phyloP scores from a whole-genome alignment of 2,797 vertebrate genomes.

The Megalops cyprinoides region DNA sequence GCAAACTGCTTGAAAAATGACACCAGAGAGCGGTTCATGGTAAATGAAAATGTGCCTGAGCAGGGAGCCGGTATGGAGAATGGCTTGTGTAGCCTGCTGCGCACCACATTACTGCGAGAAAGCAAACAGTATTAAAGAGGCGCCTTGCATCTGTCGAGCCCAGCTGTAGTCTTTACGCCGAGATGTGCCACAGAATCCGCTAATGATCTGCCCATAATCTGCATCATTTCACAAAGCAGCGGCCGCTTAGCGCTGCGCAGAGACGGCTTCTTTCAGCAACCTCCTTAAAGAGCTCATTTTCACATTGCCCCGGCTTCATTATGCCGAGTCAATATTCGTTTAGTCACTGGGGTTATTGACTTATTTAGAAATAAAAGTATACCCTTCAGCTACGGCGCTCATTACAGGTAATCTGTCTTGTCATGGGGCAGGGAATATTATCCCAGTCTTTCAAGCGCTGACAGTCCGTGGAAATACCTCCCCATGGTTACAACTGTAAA shows the following conservation, averaged over 20 bases:
- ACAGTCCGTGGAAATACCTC: slow-evolving; percentile 81
- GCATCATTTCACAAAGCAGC: slow-evolving; percentile 59
- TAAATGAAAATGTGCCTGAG: too few relatives aligned
- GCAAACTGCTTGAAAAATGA: not conserved
- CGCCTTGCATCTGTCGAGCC: slow-evolving; percentile 49
- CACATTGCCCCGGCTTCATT: slow-evolving; percentile 93
- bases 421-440: slow-evolving; percentile 88
- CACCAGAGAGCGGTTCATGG: too few relatives aligned
- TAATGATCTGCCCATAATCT: slow-evolving; percentile 60
- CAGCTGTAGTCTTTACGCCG: slow-evolving; percentile 50
- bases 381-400: slow-evolving; percentile 87
- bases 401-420: slow-evolving; percentile 97
- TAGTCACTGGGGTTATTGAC: slow-evolving; percentile 96
- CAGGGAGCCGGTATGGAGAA: too few relatives aligned
- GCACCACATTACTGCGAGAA: not conserved
- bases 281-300: slow-evolving; percentile 86
- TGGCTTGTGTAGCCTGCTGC: too few relatives aligned
- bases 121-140: not conserved
- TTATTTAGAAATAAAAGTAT: slow-evolving; percentile 96
- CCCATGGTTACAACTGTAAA: slow-evolving; percentile 93
- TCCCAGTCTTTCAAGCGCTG: slow-evolving; percentile 81
- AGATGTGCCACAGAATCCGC: slow-evolving; percentile 40
- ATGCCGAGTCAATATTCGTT: slow-evolving; percentile 97
- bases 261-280: slow-evolving; percentile 73
- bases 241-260: slow-evolving; percentile 70